Percentiles rank a stretch among this genome's conserved stretches.
These are phyloP conservation scores for Stomorhina lunata DNA, from an alignment of 2,888 invertebrate species.

Conservation along the genomic window DNA sequence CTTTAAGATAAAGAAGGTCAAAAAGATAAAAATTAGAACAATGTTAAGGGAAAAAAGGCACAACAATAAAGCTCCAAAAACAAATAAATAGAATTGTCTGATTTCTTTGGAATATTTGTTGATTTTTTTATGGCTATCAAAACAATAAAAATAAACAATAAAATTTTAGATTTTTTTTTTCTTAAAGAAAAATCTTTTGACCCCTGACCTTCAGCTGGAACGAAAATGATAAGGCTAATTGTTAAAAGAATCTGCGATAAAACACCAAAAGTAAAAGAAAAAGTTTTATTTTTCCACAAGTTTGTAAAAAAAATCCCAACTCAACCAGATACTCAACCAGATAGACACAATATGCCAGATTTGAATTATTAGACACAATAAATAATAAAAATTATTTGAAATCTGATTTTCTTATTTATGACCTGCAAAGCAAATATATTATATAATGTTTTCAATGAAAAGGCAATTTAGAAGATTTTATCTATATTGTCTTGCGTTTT, in stretches of 20 bases:
- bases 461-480: too few relatives aligned
- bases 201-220: slow-evolving; percentile 10
- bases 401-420: not conserved
- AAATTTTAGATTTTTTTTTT: not conserved
- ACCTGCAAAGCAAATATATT: not conserved
- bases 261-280: not conserved
- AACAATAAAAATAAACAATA: not conserved
- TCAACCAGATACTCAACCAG: too few relatives aligned
- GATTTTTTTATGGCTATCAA: too few relatives aligned
- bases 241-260: not conserved
- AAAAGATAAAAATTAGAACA: not conserved
- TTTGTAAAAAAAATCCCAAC: not conserved
- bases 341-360: too few relatives aligned
- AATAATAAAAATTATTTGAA: not conserved
- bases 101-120: too few relatives aligned
- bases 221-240: slow-evolving; percentile 1
- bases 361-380: not conserved
- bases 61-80: not conserved
- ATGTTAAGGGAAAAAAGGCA: not conserved
- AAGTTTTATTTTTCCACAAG: not conserved
- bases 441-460: not conserved
- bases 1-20: slow-evolving; percentile 11
- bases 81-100: slow-evolving; percentile 12
- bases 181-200: not conserved
- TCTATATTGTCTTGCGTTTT: too few relatives aligned